Conservation (phyloP, 1,140 invertebrate genomes). For the Drosophila triauraria region DNA sequence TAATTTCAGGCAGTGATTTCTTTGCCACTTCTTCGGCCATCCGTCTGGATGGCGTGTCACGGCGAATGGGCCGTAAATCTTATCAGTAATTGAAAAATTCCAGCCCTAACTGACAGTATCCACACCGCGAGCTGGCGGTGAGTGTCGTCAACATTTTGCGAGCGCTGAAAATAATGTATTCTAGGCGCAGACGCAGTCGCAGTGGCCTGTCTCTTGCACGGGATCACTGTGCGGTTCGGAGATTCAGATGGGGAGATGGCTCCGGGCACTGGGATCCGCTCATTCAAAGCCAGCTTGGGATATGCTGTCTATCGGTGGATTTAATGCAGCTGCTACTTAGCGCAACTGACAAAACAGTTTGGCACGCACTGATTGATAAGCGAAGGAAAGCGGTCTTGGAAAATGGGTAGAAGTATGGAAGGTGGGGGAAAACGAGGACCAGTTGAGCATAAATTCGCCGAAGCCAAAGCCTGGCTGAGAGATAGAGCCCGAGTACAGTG, state of each 20-base stretch:
- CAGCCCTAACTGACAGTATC: conserved; percentile 60
- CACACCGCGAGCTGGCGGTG: conserved; percentile 53
- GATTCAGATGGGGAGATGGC: conserved; percentile 22
- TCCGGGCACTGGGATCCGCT: conserved; percentile 3
- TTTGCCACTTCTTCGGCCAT: conserved; percentile 20
- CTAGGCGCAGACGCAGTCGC: conserved; percentile 58
- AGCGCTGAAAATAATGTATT: conserved; percentile 69
- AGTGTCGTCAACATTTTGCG: conserved; percentile 59
- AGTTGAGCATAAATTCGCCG: conserved; percentile 46
- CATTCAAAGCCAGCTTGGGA: conserved; percentile 37
- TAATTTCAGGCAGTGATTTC: conserved; percentile 9
- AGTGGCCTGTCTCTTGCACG: conserved; percentile 42
- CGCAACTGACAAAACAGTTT: conserved; percentile 78
- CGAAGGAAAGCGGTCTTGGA: conserved; percentile 34
- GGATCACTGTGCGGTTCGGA: conserved; percentile 10
- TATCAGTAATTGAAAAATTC: conserved; percentile 63
- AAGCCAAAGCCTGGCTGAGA: not conserved
- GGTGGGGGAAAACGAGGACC: conserved; percentile 1
- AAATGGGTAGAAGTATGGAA: conserved; percentile 1
- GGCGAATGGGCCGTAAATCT: conserved; percentile 54
- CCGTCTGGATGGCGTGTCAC: conserved; percentile 31
- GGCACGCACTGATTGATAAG: conserved; percentile 82
- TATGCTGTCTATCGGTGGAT: conserved; percentile 39
- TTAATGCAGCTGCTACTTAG: conserved; percentile 77
- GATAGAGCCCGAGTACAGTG: conserved; percentile 6